These are phyloP conservation scores for Aplysia californica DNA, from an alignment of 1,140 invertebrate species.

Conservation along the genomic window DNA sequence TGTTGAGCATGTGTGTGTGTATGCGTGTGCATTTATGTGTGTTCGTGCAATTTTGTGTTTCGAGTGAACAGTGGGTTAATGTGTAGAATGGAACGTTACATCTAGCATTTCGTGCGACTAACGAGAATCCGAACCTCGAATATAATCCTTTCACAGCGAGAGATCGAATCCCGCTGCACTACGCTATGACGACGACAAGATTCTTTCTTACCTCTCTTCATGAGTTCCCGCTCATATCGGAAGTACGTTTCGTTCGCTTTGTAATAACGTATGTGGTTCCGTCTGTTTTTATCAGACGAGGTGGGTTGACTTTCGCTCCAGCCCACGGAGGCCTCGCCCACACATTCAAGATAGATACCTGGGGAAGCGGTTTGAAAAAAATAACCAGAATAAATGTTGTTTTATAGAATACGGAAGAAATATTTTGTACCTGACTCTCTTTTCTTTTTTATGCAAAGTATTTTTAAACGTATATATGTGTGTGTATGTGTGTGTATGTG, in stretches of 20 bases:
- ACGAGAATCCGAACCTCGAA: neutral
- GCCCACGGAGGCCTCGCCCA: neutral
- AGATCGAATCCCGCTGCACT: too few relatives aligned
- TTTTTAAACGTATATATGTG: too few relatives aligned
- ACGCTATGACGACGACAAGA: too few relatives aligned
- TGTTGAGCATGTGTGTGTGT: too few relatives aligned
- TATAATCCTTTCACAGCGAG: neutral
- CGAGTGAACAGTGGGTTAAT: neutral
- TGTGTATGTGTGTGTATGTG: too few relatives aligned
- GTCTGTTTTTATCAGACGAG: neutral
- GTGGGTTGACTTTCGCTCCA: slow-evolving; percentile 10
- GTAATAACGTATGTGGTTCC: neutral
- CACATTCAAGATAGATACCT: slow-evolving; percentile 1
- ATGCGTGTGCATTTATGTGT: too few relatives aligned
- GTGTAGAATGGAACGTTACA: neutral
- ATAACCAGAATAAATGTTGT: too few relatives aligned
- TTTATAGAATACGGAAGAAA: too few relatives aligned
- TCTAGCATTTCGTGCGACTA: neutral
- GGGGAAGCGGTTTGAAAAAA: too few relatives aligned
- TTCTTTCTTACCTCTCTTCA: slow-evolving; percentile 4
- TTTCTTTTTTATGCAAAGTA: too few relatives aligned
- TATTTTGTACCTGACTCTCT: too few relatives aligned
- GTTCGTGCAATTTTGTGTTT: neutral
- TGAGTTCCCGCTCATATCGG: neutral
- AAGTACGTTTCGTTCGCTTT: slow-evolving; percentile 4